Evolutionary conservation across 1,140 invertebrate species (phyloP), one percentile per base, ranked within the genome.

Genomic region (Sarcophaga bullata): DNA sequence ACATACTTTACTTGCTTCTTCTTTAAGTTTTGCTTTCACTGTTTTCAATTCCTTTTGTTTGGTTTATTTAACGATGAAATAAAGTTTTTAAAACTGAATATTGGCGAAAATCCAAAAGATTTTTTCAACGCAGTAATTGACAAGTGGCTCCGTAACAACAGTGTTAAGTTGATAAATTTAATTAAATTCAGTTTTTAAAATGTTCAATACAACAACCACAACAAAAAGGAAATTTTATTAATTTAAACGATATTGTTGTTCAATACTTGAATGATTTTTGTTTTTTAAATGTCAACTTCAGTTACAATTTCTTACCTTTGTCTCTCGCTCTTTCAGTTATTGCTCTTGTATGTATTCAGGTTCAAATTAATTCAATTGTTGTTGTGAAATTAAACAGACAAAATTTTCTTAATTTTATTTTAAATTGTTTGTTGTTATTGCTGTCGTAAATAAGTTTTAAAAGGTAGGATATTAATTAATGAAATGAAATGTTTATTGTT

Each of bases 211-310:
- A 37, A 13, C 11, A 6, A 13, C 11, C 54, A 13, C n/a, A 58
- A 37, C n/a, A 58, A 58, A 58, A 15, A 4, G 11, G 4, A 58
- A 9, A 58, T 58, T 15, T 58, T 58, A 6, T 58, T 58, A 6
- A 58, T 58, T 37, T 37, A 2, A 2, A 4, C 25, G 25, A 37
- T 37, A 37, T 37, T 37, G 25, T 37, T 37, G 25, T 37, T 37
- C 25, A 37, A 37, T 37, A 37, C 25, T 2, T 37, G 25, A 58
- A 58, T 58, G 54, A 13, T 58, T 58, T 58, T 15, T 37, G 25
- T 37, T 37, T n/a, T 58, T 58, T 58, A 58, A 58, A 58, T 58
- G 54, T 58, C 54, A 58, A 58, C n/a, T 58, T 58, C 54, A 58
- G 54, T 58, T 58, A 58, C 13, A n/a, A 15, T 13, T 52, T 13